Evolutionary conservation across 37 sponge, comb jelly and placozoan genomes (phyloP).

Genomic region (Agelas oroides): DNA sequence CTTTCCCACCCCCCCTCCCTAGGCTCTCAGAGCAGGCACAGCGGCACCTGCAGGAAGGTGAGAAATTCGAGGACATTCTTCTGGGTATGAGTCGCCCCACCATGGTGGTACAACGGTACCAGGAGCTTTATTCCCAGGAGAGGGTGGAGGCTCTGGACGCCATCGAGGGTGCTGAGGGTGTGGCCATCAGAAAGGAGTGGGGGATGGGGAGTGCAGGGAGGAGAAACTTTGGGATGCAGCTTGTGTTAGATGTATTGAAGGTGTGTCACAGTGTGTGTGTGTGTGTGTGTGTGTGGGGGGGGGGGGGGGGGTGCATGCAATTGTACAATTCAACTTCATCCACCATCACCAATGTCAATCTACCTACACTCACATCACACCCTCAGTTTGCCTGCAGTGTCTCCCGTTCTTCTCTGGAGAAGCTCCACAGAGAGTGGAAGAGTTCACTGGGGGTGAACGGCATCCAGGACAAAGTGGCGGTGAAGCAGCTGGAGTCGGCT

Average conservation of each 20-base stretch:
- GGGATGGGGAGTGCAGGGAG: neutral
- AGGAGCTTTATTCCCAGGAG: constrained; percentile 72
- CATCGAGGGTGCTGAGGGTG: constrained; percentile 28
- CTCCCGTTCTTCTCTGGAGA: constrained; percentile 12
- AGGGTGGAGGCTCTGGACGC: constrained; percentile 73
- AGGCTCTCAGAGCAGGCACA: constrained; percentile 86
- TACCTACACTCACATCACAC: neutral
- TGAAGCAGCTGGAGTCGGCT: constrained; percentile 64
- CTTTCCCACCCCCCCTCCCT: neutral
- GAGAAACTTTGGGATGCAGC: constrained; percentile 1
- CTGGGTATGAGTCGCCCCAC: constrained; percentile 64
- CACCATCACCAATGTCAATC: neutral
- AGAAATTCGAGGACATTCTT: constrained; percentile 79
- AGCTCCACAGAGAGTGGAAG: constrained; percentile 40
- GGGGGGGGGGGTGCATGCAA: neutral
- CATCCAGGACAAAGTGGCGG: constrained; percentile 27
- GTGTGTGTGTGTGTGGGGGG: neutral
- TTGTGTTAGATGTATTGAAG: constrained; percentile 34
- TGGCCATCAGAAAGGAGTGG: too few relatives aligned
- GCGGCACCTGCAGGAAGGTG: constrained; percentile 70
- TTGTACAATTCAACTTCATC: neutral
- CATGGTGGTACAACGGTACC: constrained; percentile 51
- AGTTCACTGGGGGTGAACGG: constrained; percentile 12
- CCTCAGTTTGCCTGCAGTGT: constrained; percentile 46
- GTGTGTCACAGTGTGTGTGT: constrained; percentile 14